Conservation (phyloP, 2,797 vertebrate genomes). For the Channallabes apus region DNA sequence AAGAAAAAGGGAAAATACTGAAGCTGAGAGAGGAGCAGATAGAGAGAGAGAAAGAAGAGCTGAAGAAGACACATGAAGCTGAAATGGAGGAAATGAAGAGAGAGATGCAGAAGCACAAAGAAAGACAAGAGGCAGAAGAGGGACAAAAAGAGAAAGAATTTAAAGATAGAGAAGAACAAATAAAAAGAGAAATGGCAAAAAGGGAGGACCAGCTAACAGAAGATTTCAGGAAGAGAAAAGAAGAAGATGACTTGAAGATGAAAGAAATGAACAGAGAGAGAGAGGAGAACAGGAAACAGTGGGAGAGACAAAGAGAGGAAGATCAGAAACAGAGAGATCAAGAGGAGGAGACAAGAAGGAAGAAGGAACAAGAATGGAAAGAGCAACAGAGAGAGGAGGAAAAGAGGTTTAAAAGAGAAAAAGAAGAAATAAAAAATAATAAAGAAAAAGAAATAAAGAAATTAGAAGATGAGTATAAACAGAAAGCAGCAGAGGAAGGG, state of each 20-base stretch:
- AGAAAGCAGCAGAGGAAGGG: no score
- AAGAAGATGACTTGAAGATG: not conserved
- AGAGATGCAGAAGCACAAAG: not conserved
- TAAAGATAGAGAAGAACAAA: not conserved
- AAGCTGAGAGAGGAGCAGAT: conserved; percentile 32
- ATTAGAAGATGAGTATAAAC: no score
- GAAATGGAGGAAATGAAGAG: conserved; percentile 20
- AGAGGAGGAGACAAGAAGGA: no score
- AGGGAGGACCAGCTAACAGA: not conserved
- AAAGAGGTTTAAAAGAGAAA: no score
- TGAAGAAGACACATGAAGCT: conserved; percentile 22
- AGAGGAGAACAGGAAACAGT: no score
- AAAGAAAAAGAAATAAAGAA: no score
- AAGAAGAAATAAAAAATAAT: no score
- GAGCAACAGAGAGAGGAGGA: no score
- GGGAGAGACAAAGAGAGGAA: no score
- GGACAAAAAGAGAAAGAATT: conserved; percentile 24
- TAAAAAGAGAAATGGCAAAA: conserved; percentile 14
- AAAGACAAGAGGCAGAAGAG: not conserved
- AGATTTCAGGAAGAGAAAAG: not conserved
- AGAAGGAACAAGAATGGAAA: no score
- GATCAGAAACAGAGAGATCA: no score
- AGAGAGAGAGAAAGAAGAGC: conserved; percentile 32
- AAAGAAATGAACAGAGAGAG: no score
- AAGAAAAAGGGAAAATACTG: conserved; percentile 29